Conservation (phyloP, 2,888 invertebrate genomes). For the Netelia virgata region DNA sequence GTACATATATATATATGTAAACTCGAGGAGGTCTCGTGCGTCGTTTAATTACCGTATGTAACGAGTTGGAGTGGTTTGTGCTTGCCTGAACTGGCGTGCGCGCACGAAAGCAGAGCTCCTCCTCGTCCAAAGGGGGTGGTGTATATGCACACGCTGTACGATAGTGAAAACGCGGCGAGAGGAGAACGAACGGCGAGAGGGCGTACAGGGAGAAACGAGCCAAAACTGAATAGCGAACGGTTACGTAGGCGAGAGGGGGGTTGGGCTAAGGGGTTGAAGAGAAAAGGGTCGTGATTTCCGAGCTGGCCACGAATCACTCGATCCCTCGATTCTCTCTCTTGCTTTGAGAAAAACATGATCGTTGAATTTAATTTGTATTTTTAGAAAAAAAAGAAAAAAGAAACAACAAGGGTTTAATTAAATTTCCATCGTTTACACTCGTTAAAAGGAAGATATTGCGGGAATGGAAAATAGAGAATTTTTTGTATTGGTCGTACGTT, state of each 20-base stretch:
- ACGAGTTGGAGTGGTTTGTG: constrained; percentile 82
- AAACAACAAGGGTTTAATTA: no score
- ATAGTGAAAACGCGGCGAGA: constrained; percentile 55
- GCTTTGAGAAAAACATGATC: no score
- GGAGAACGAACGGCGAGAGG: constrained; percentile 32
- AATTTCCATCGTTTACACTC: no score
- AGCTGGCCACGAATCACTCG: constrained; percentile 77
- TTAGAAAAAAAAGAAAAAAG: no score
- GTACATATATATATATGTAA: constrained; percentile 39
- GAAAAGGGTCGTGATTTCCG: constrained; percentile 77
- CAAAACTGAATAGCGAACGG: constrained; percentile 25
- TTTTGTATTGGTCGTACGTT: not conserved
- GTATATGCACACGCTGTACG: constrained; percentile 33
- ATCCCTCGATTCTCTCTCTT: constrained; percentile 27
- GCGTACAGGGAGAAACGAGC: constrained; percentile 36
- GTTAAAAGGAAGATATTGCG: no score
- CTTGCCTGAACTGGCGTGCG: constrained; percentile 78
- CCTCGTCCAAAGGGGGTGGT: constrained; percentile 60
- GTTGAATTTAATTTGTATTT: no score
- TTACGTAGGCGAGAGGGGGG: constrained; percentile 16
- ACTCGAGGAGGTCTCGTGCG: constrained; percentile 81
- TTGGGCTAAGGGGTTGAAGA: constrained; percentile 1
- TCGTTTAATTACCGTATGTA: constrained; percentile 84
- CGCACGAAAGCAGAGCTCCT: constrained; percentile 79
- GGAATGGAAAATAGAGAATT: no score